Evolutionary conservation across 2,113 vertebrate genomes (phyloP), one percentile per base, ranked within the genome.

Genomic region (Strigops habroptila): DNA sequence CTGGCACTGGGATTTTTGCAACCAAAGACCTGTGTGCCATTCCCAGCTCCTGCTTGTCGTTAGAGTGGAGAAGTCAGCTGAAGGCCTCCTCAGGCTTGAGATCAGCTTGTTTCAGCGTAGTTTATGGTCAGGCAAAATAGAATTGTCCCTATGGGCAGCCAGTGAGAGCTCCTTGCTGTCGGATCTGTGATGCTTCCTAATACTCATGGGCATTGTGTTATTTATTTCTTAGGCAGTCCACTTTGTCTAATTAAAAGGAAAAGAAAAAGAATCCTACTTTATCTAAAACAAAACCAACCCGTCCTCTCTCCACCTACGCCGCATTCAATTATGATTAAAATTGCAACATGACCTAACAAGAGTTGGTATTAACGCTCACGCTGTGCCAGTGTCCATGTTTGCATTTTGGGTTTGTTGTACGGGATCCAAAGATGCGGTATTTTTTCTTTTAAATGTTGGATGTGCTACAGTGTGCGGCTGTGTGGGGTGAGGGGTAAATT

Each of bases 271-370:
- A 7, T 19, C 44, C 27, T 60, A 11, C 67, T 90, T 70, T 96
- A 94, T 84, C 95, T 92, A 84, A 82, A 95, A 87, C 83, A 97
- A 96, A 97, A 96, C 93, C 88, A 89, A 90, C 93, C 25, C 16
- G 11, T 93, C 88, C 74, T 89, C 86, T 91, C 81, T 82, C 93
- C 91, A 82, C 96, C 96, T 96, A 96, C 86, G 80, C 95, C 30
- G 0, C 86, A 87, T 95, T 96, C 92, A 97, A 93, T 97, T 95
- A 97, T 94, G 93, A 94, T 96, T 97, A 95, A 96, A 94, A 96
- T 96, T 96, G 95, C 88, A 96, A 96, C 95, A 95, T 96, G 96
- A 96, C 91, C 95, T 97, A 93, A 96, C 96, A 96, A 91, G 96
- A 96, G 92, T 8, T 86, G 86, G 95, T 93, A 96, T 94, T 95